phyloP scores from a whole-genome alignment of 2,797 vertebrate species.

The Hoplostethus atlanticus region DNA sequence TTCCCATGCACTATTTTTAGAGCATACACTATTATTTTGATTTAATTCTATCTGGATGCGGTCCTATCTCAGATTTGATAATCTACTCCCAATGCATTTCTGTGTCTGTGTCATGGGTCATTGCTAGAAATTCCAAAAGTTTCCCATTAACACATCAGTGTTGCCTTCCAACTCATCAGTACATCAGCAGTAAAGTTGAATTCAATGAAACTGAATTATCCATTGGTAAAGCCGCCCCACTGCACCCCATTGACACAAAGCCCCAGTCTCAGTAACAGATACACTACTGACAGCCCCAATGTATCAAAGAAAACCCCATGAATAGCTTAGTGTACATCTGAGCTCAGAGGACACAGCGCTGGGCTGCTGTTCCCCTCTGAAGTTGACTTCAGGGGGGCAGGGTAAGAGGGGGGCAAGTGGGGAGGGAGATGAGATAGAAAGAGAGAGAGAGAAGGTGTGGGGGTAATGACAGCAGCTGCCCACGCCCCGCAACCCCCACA shows the following conservation, averaged over 20 bases:
- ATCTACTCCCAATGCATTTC: constrained; percentile 27
- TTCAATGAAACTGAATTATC: too few species aligned
- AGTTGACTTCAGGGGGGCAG: constrained; percentile 24
- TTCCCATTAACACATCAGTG: constrained; percentile 39
- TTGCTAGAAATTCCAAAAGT: constrained; percentile 17
- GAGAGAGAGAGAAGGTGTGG: constrained; percentile 26
- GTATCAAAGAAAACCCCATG: constrained; percentile 37
- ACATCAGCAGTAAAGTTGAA: background rate
- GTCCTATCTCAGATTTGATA: constrained; percentile 58
- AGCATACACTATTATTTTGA: background rate
- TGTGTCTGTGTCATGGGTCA: constrained; percentile 15
- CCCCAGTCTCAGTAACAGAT: constrained; percentile 13
- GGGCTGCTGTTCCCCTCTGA: constrained; percentile 19
- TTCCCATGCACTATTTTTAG: constrained; percentile 60
- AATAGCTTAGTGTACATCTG: constrained; percentile 18
- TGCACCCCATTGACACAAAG: constrained; percentile 2
- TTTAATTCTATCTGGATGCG: constrained; percentile 52
- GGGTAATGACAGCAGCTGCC: constrained; percentile 25
- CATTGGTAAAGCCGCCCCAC: background rate
- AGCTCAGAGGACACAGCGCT: constrained; percentile 24
- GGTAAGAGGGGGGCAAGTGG: background rate
- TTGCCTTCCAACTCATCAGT: constrained; percentile 2
- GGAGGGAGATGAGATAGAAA: background rate
- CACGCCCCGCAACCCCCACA: background rate
- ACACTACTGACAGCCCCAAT: constrained; percentile 5